Evolutionary conservation across 2,113 vertebrate species (phyloP), one percentile per base, ranked within the genome.

Genomic region (Phylloscopus trochiloides): DNA sequence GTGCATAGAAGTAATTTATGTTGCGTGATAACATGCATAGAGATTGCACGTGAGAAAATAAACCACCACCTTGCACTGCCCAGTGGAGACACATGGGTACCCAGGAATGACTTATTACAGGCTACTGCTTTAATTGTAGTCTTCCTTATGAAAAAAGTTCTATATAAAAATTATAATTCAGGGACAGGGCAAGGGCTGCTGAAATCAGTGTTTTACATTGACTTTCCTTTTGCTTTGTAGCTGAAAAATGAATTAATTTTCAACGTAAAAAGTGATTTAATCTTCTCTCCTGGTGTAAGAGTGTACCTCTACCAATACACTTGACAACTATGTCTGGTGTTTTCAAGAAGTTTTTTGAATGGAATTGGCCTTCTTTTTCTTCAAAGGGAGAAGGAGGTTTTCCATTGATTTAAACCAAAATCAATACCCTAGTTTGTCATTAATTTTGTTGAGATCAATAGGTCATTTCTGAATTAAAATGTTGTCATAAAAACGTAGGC

Each of bases 391-490:
- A 75, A 75, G 65, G 20, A 92, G 26, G 10, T 21, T 81, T 96
- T 91, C 47, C 24, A 74, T 19, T 81, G 76, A 82, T 94, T 93
- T 76, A 67, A 79, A 78, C 4, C 38, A 90, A 75, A 90, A 87
- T 94, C 87, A 79, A 58, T 90, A 55, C 21, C 31, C 34, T 77
- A 68, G 21, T 83, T 76, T 84, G 51, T 22, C 17, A 88, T 90
- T 93, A 90, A 90, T 94, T 82, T 42, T n/a, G 10, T 47, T 63
- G 43, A 88, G 81, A 93, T 88, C 78, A 86, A 59, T 71, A 83
- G 43, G 78, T 59, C 32, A 74, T 88, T 76, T 92, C 19, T 86
- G 63, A 76, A 88, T 82, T 71, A 90, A 94, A 73, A 86, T 74
- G 9, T 70, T 86, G 42, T 80, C 31, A 51, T 70, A 62, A 62